Percentiles rank a stretch among this genome's conserved stretches.
Evolutionary conservation across 2,888 invertebrate species (phyloP).

Genomic region (Watsonalla cultraria): DNA sequence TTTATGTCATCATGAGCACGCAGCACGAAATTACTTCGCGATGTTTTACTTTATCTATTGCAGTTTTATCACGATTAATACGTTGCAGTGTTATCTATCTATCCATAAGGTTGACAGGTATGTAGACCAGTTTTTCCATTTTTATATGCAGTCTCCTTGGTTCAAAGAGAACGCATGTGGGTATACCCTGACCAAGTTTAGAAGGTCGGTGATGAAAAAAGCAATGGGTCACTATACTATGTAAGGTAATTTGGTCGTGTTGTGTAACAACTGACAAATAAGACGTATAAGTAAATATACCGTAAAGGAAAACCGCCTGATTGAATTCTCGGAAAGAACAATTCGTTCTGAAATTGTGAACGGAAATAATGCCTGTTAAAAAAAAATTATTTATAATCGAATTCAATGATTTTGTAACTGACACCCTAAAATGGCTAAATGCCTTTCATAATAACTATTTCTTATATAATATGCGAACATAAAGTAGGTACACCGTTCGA

Average conservation of each 20-base stretch:
- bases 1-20: conserved; percentile 1
- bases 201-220: conserved; percentile 11
- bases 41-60: neutral
- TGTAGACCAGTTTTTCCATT: conserved; percentile 3
- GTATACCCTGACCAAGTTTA: conserved; percentile 22
- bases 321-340: neutral
- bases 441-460: conserved; percentile 32
- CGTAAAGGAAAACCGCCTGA: neutral
- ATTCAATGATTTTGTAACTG: too few relatives aligned
- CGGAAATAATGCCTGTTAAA: too few relatives aligned
- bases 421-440: too few relatives aligned
- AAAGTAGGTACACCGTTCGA: conserved; percentile 31
- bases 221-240: conserved; percentile 15
- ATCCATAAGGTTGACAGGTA: neutral
- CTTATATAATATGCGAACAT: conserved; percentile 17
- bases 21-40: neutral
- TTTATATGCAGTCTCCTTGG: conserved; percentile 9
- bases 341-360: too few relatives aligned
- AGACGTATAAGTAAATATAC: neutral
- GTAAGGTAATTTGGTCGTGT: conserved; percentile 14
- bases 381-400: too few relatives aligned
- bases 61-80: neutral
- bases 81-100: neutral
- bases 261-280: conserved; percentile 13
- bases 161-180: conserved; percentile 16